phyloP scores from a whole-genome alignment of 1,140 invertebrate genomes.

The Helicoverpa armigera region DNA sequence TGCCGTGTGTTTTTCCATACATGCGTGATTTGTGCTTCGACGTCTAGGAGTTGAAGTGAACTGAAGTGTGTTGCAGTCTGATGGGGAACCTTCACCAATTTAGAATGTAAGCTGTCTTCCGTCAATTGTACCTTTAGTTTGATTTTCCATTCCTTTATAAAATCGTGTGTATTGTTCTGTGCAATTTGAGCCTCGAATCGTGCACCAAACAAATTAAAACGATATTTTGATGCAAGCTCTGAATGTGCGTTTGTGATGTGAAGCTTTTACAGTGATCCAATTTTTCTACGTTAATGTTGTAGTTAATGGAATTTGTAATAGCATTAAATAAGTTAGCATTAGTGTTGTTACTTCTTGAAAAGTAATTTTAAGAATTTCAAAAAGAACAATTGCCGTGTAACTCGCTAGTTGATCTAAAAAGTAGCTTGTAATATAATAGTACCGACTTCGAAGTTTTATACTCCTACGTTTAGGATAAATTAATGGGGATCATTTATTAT shows the following conservation, averaged over 20 bases:
- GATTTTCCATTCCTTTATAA: constrained; percentile 44
- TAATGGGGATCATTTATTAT: constrained; percentile 49
- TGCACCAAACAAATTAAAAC: constrained; percentile 28
- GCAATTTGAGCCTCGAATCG: constrained; percentile 17
- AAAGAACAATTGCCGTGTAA: constrained; percentile 38
- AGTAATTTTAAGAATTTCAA: constrained; percentile 29
- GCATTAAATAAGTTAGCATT: constrained; percentile 32
- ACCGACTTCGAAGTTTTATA: constrained; percentile 27
- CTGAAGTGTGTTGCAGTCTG: constrained; percentile 23
- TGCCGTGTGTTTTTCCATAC: constrained; percentile 12
- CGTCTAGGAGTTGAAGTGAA: constrained; percentile 19
- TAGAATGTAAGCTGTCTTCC: constrained; percentile 54
- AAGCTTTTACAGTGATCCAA: constrained; percentile 26
- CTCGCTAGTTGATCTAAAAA: constrained; percentile 27
- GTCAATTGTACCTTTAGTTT: constrained; percentile 51
- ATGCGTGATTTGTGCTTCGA: constrained; percentile 3
- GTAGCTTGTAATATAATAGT: constrained; percentile 20
- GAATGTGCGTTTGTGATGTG: constrained; percentile 34
- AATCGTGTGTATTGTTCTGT: constrained; percentile 37
- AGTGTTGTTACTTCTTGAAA: constrained; percentile 16
- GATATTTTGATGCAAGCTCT: constrained; percentile 32
- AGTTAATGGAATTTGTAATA: constrained; percentile 46
- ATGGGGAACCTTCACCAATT: constrained; percentile 37
- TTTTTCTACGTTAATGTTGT: constrained; percentile 40
- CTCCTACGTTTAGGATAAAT: constrained; percentile 37